Percentiles rank a stretch among this genome's conserved stretches.
phyloP scores from a whole-genome alignment of 1,140 invertebrate species.

The Caenorhabditis inopinata region DNA sequence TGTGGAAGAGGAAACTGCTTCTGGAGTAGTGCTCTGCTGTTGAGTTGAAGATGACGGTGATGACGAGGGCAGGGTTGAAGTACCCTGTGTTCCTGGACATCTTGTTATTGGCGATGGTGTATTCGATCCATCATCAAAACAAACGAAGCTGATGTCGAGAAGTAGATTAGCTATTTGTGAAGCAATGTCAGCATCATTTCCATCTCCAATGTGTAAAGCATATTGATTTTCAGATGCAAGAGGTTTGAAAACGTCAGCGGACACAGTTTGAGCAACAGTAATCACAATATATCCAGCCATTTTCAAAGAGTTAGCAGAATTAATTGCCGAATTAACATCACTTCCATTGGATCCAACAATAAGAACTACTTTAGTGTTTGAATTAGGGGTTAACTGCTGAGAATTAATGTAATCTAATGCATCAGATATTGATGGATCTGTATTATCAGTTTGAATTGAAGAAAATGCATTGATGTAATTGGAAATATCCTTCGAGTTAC shows the following conservation, averaged over 20 bases:
- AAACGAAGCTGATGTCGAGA: neutral
- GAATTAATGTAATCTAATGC: neutral
- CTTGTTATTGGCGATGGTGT: neutral
- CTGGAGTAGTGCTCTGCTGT: too few species aligned
- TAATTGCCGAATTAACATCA: neutral
- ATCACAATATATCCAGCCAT: neutral
- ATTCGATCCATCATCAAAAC: neutral
- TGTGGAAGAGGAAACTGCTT: too few species aligned
- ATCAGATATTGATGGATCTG: neutral
- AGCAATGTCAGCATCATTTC: conserved; percentile 2
- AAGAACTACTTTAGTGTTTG: neutral
- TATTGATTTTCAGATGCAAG: neutral
- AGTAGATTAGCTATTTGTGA: neutral
- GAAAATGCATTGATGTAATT: neutral
- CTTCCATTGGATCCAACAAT: neutral
- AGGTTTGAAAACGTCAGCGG: neutral
- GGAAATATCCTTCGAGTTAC: neutral
- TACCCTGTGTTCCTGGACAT: neutral
- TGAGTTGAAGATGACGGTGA: neutral
- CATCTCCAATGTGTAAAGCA: neutral
- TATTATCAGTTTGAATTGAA: neutral
- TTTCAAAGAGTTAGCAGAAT: neutral
- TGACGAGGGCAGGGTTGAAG: neutral
- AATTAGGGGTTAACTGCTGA: neutral
- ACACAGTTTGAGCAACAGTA: neutral